Evolutionary conservation across 1,140 invertebrate species (phyloP), one percentile per base, ranked within the genome.

Genomic region (Macrostomum lignano): DNA sequence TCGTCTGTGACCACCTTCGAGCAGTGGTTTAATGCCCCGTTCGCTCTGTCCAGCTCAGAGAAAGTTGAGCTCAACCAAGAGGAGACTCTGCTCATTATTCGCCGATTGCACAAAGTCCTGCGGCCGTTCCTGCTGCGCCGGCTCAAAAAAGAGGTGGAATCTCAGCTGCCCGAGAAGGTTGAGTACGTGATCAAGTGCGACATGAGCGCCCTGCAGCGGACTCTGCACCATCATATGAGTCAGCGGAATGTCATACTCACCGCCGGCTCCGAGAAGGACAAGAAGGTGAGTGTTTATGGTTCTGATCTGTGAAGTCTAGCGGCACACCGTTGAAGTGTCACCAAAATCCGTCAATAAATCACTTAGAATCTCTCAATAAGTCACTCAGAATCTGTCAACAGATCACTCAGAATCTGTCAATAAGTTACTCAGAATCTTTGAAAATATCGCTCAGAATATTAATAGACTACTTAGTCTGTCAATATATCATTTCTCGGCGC

Each of bases 1-100:
- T 88, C 91, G 55, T 88, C 77, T 10, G 86, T 78, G 50, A 76
- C 74, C 30, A 94, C 84, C 0, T 96, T 96, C 55, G 88, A 96
- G 48, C 84, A 94, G 54, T 94, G 86, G 86, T 96, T 96, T 52
- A 96, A 96, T 60, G 86, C 86, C 22, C 88, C 88, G 0, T 96
- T 96, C 55, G 86, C 86, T 6, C 88, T 82, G 11, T 93, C 86
- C 19, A 82, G 82, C 31, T 82, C 91, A n/a, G n/a, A n/a, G n/a
- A 39, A 73, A 70, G 82, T 94, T 17, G 88, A 96, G 52, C 49
- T 96, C 42, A 96, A 94, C 48, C 78, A 91, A 58, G 88, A 96
- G 69, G 88, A 96, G 68, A 93, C 86, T 0, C 84, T 96, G 62
- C 67, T 96, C 43, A 96, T 96, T 48, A 96, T 96, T 59, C 72